Conservation (phyloP, 2,113 vertebrate species). For the Brachyhypopomus gauderio region DNA sequence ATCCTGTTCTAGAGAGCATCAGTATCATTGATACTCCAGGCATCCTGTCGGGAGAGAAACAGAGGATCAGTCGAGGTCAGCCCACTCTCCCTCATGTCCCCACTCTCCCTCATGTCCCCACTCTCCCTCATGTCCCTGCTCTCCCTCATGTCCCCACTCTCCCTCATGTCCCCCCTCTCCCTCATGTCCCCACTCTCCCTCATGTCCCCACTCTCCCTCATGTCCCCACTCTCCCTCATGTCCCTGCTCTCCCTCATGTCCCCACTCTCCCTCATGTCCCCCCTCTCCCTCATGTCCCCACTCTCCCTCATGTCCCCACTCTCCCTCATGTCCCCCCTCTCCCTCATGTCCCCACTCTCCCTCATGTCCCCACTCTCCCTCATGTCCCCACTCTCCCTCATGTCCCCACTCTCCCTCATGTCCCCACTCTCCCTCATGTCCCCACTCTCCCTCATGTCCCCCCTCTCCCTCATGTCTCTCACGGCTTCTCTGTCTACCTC, state of each 20-base stretch:
- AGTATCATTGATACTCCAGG: constrained; percentile 94
- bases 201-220: constrained; percentile 33
- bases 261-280: background rate
- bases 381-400: constrained; percentile 33
- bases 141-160: background rate
- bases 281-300: constrained; percentile 18
- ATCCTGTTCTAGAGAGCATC: constrained; percentile 90
- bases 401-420: constrained; percentile 5
- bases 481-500: background rate
- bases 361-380: background rate
- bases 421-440: constrained; percentile 18
- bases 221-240: constrained; percentile 5
- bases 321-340: background rate
- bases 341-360: constrained; percentile 29
- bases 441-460: background rate
- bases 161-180: constrained; percentile 29
- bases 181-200: background rate
- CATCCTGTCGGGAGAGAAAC: constrained; percentile 82
- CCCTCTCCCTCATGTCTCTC: constrained; percentile 18
- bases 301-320: too few species aligned
- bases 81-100: constrained; percentile 32
- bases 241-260: too few species aligned
- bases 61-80: constrained; percentile 87
- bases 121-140: too few species aligned
- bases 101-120: too few species aligned